Evolutionary conservation across 1,140 invertebrate species (phyloP), one percentile per base, ranked within the genome.

Genomic region (Zaprionus tsacasi): DNA sequence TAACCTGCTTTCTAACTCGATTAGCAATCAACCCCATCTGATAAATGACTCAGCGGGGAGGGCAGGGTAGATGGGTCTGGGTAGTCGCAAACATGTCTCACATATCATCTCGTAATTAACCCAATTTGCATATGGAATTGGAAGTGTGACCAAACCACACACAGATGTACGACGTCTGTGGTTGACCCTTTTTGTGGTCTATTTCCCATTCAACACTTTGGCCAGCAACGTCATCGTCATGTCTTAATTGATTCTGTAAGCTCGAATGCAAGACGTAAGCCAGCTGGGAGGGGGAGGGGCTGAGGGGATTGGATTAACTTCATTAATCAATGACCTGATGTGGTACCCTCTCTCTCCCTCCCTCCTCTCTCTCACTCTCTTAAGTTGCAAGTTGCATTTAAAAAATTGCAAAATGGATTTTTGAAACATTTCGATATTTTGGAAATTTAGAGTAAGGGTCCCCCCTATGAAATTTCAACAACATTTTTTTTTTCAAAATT

Each of bases 81-180:
- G 8, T 21, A 11, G 38, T 43, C 15, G 40, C 7, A 21, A 55
- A 30, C 52, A 52, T 36, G 48, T 50, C 61, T 50, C 33, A 21
- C 30, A 64, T 64, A 48, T 64, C 61, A 35, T 30, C 60, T 35
- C 52, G 27, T 78, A 81, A 78, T 82, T 82, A 76, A 59, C 13
- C 40, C 66, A 50, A 82, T 82, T 82, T 82, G 80, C 80, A 82
- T 82, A 82, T 57, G 70, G 64, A 21, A 65, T 54, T 58, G 1
- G 2, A 43, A 30, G 35, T 52, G 57, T 60, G 59, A 45, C 58
- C 58, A 45, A 27, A 25, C 45, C 45, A 15, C 45, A 30, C 27
- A 30, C 21, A 21, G 3, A 30, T 30, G 11, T 12, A 25, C 45
- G 10, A 21, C 3, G 8, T 13, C 1, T 73, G 64, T 33, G 48